These are phyloP conservation scores for Drosophila bipectinata DNA, from an alignment of 1,140 invertebrate species.

Conservation along the genomic window DNA sequence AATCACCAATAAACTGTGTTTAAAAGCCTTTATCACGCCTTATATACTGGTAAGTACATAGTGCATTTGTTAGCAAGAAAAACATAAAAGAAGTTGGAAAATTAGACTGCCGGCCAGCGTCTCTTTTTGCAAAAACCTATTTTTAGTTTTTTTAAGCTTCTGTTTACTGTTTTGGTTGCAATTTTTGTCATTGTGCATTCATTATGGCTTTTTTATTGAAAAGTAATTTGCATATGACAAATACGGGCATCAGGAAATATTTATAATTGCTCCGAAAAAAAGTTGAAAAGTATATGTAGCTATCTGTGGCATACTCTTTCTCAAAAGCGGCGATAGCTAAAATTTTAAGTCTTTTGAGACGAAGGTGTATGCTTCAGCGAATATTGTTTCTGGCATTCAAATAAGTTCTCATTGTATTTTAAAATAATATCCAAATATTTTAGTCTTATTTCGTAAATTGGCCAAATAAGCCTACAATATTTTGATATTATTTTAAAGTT, in stretches of 20 bases:
- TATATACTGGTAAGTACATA: conserved; percentile 23
- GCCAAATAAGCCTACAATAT: no score
- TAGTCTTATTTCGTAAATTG: no score
- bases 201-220: neutral
- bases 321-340: neutral
- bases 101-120: conserved; percentile 26
- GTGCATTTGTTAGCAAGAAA: neutral
- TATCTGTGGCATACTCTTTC: conserved; percentile 1
- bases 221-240: neutral
- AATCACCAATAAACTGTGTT: neutral
- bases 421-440: no score
- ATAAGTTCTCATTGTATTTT: no score
- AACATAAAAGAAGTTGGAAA: conserved; percentile 32
- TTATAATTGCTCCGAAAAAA: neutral
- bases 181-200: neutral
- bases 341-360: neutral
- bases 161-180: conserved; percentile 18
- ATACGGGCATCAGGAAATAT: neutral
- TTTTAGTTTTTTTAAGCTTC: conserved; percentile 20
- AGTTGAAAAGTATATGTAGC: neutral
- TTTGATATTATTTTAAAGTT: no score
- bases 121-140: neutral
- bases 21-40: neutral
- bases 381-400: no score
- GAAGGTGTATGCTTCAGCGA: no score